Conservation (phyloP, 2,888 invertebrate genomes). For the Tortrix viridana region DNA sequence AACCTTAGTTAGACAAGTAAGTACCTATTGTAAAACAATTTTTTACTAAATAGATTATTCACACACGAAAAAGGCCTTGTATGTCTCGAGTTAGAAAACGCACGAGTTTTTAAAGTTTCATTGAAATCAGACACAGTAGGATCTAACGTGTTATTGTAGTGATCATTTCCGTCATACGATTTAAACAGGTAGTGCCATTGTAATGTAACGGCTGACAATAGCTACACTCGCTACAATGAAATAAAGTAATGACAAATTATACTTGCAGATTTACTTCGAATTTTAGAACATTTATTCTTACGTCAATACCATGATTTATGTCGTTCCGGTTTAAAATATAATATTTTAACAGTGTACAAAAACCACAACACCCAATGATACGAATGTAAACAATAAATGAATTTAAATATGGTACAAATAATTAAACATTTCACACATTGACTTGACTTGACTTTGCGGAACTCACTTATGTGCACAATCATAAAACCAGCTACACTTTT, state of each 20-base stretch:
- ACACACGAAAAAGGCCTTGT: too few relatives aligned
- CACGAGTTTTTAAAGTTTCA: constrained; percentile 4
- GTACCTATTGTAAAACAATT: not conserved
- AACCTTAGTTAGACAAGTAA: not conserved
- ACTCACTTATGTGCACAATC: too few relatives aligned
- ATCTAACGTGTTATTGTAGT: constrained; percentile 34
- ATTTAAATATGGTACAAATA: constrained; percentile 48
- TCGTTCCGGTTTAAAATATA: constrained; percentile 55
- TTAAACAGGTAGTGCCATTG: constrained; percentile 36
- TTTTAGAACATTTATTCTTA: constrained; percentile 46
- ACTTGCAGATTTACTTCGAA: constrained; percentile 27
- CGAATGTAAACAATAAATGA: constrained; percentile 52
- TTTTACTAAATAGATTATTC: not conserved
- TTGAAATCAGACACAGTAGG: constrained; percentile 22
- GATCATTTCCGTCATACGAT: constrained; percentile 33
- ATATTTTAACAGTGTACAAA: constrained; percentile 1
- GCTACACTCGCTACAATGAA: constrained; percentile 27
- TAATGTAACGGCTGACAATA: constrained; percentile 35
- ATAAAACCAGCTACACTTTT: too few relatives aligned
- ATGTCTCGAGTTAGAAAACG: too few relatives aligned
- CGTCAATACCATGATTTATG: constrained; percentile 41
- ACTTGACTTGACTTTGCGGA: constrained; percentile 6
- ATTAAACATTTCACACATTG: constrained; percentile 30
- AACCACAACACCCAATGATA: constrained; percentile 41
- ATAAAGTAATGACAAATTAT: constrained; percentile 41